Conservation (phyloP, 2,797 vertebrate genomes). For the Takifugu rubripes region DNA sequence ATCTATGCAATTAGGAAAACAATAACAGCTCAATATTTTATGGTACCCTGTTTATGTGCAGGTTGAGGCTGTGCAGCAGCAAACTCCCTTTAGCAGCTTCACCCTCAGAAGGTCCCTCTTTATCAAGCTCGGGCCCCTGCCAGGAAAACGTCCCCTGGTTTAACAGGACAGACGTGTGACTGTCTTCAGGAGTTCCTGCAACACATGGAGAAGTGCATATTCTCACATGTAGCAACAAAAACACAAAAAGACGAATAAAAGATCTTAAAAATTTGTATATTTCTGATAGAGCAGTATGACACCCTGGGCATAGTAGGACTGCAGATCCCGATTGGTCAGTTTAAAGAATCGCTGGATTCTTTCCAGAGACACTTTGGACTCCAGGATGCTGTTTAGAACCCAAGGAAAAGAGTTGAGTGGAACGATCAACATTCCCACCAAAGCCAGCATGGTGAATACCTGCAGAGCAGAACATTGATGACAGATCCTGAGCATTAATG, state of each 20-base stretch:
- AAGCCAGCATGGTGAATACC: constrained; percentile 93
- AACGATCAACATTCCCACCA: constrained; percentile 90
- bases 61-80: constrained; percentile 76
- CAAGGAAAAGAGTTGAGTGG: constrained; percentile 95
- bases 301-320: constrained; percentile 85
- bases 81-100: constrained; percentile 51
- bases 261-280: neutral
- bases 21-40: neutral
- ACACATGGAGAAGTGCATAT: neutral
- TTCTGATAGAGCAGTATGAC: neutral
- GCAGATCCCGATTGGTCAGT: constrained; percentile 81
- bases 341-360: constrained; percentile 88
- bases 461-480: constrained; percentile 41
- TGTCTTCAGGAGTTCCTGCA: constrained; percentile 76
- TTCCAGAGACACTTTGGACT: constrained; percentile 93
- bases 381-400: constrained; percentile 89
- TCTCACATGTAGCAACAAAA: neutral
- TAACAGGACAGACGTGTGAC: constrained; percentile 74
- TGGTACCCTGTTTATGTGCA: constrained; percentile 82
- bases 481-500: neutral
- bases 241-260: neutral
- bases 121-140: constrained; percentile 49
- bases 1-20: neutral
- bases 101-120: constrained; percentile 10
- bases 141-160: constrained; percentile 84